Evolutionary conservation across 1,140 invertebrate species (phyloP).

Genomic region (Solenopsis invicta): DNA sequence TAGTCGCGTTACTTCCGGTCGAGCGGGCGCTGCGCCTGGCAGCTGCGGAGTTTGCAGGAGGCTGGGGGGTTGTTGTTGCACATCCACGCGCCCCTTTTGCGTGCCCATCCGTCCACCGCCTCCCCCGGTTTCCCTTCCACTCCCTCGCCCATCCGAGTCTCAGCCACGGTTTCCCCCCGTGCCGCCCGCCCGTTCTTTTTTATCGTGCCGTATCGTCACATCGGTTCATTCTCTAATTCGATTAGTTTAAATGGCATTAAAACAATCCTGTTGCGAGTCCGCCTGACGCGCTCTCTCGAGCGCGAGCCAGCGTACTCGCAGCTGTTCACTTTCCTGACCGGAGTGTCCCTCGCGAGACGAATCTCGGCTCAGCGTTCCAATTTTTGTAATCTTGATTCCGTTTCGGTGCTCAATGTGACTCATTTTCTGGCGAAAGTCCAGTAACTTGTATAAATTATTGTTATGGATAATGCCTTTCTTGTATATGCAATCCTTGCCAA

Average conservation of each 20-base stretch:
- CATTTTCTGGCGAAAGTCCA: neutral
- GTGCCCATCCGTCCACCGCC: constrained; percentile 71
- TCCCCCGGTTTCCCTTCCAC: constrained; percentile 25
- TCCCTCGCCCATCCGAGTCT: constrained; percentile 40
- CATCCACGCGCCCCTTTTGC: constrained; percentile 80
- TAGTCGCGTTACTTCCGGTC: constrained; percentile 87
- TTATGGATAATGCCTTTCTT: neutral
- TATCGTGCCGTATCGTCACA: constrained; percentile 82
- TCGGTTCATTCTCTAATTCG: constrained; percentile 86
- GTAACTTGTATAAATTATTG: neutral
- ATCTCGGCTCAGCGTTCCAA: constrained; percentile 26
- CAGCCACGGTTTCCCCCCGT: constrained; percentile 11
- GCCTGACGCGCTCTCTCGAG: constrained; percentile 69
- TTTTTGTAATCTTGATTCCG: constrained; percentile 51
- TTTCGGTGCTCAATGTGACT: neutral
- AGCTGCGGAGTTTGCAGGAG: constrained; percentile 86
- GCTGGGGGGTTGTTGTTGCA: constrained; percentile 77
- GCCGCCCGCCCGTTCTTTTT: constrained; percentile 56
- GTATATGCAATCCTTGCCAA: neutral
- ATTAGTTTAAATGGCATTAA: constrained; percentile 87
- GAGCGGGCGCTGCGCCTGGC: constrained; percentile 86
- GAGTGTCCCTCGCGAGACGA: constrained; percentile 69
- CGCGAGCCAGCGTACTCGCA: constrained; percentile 66
- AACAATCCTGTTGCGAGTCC: constrained; percentile 85
- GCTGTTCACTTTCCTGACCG: constrained; percentile 79